Base-by-base conservation (phyloP, 2,888 invertebrate genomes). In the Cheiracanthium punctorium region DNA sequence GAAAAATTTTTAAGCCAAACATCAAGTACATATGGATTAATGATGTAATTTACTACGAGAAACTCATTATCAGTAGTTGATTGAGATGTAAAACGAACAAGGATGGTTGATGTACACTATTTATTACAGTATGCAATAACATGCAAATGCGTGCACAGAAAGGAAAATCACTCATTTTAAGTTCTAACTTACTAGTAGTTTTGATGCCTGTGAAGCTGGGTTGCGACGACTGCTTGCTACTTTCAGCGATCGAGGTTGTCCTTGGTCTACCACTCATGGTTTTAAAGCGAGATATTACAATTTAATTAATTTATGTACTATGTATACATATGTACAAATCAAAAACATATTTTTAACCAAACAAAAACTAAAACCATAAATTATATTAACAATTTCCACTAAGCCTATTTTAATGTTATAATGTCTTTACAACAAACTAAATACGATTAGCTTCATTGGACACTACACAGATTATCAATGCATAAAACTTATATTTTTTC, bases 211-310 rank as follows among this genome's bases (percentile, higher is more conserved):
- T 72, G 71, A 87, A 87, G 75, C 82, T 87, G 33, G 82, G 96
- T 91, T 96, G 94, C 91, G 96, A 94, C 93, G 96, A 95, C 93
- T 96, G 96, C 94, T 96, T 96, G 94, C 95, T 96, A 94, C 96
- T 96, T 95, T 97, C 97, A 93, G 96, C 96, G 94, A 97, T 97
- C 94, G 97, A 97, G 94, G 97, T 96, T 93, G 97, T 97, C 94
- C 97, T 96, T 93, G 97, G 97, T 94, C 97, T 96, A 93, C 96
- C 95, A 94, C 96, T 96, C 96, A 97, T 97, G 73, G n/a, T 86
- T 76, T 41, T 29, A 69, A 48, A 67, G 52, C 43, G 33, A 32
- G 30, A 74, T 64, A 71, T 58, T 85, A 79, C 37, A 74, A 29
- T 43, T 58, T 74, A 80, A 76, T 86, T 74, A 80, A 86, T 14